Conservation (phyloP, 2,888 invertebrate genomes). For the Alloplasta piceator region DNA sequence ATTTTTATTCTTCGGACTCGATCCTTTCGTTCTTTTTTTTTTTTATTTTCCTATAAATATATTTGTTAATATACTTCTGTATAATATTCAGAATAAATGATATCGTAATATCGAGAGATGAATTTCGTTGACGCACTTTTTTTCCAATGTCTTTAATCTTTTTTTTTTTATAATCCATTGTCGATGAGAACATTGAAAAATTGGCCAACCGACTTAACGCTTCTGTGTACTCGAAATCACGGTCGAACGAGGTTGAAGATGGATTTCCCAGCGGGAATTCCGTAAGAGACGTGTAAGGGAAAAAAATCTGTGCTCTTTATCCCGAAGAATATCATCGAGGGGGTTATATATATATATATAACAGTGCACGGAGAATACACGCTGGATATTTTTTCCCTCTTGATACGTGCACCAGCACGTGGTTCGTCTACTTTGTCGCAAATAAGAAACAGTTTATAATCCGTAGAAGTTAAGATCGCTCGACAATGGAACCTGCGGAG, state of each 20-base stretch:
- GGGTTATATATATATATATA: neutral
- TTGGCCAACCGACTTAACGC: conserved; percentile 50
- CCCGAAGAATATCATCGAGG: conserved; percentile 40
- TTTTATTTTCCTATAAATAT: neutral
- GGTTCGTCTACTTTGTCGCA: conserved; percentile 70
- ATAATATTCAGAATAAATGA: neutral
- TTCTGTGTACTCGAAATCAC: conserved; percentile 38
- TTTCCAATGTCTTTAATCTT: neutral
- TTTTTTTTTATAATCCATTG: conserved; percentile 36
- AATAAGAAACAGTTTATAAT: conserved; percentile 80
- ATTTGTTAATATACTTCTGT: neutral
- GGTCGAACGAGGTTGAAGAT: conserved; percentile 62
- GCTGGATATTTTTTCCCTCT: conserved; percentile 40
- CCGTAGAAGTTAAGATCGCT: conserved; percentile 81
- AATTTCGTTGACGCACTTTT: neutral
- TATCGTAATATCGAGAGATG: neutral
- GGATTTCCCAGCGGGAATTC: conserved; percentile 62
- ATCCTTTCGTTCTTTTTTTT: neutral
- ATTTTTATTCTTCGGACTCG: neutral
- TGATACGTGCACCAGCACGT: conserved; percentile 46
- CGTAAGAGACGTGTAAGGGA: conserved; percentile 17
- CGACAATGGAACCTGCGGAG: conserved; percentile 79
- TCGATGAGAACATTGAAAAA: conserved; percentile 51
- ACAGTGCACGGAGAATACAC: conserved; percentile 31
- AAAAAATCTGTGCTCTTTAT: conserved; percentile 38